Conservation (phyloP, 2,113 vertebrate genomes). For the Corvus moneduloides region DNA sequence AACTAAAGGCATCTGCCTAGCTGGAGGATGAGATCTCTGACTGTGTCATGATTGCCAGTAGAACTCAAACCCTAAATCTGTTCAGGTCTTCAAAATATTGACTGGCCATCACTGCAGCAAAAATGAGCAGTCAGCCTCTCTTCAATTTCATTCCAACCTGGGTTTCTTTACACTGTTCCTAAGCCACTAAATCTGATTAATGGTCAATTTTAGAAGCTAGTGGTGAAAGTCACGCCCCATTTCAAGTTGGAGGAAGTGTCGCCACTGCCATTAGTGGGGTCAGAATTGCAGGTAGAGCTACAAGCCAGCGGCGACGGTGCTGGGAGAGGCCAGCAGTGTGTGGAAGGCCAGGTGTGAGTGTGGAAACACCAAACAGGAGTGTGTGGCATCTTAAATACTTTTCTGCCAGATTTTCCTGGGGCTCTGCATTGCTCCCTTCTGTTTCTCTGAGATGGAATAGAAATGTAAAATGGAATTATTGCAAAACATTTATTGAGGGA, state of each 20-base stretch:
- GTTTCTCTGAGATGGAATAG: neutral
- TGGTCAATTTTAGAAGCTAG: conserved; percentile 18
- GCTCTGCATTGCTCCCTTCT: neutral
- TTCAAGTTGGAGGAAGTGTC: neutral
- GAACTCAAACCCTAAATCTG: neutral
- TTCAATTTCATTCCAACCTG: neutral
- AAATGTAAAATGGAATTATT: neutral
- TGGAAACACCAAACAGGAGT: neutral
- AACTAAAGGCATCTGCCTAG: neutral
- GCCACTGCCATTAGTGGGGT: neutral
- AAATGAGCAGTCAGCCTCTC: neutral
- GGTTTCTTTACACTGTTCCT: neutral
- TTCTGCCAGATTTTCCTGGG: neutral
- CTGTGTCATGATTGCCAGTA: neutral
- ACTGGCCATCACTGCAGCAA: neutral
- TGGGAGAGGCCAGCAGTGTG: neutral
- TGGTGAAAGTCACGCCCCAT: conserved; percentile 1
- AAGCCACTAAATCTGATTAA: conserved; percentile 53
- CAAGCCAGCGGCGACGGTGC: accelerated
- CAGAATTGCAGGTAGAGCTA: neutral
- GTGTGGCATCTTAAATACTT: neutral
- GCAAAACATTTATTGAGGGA: neutral
- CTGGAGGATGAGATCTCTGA: neutral
- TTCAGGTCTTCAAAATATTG: neutral
- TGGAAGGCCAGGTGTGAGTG: neutral